Evolutionary conservation across 1,140 invertebrate genomes (phyloP), one percentile per base, ranked within the genome.

Genomic region (Hestina assimilis): DNA sequence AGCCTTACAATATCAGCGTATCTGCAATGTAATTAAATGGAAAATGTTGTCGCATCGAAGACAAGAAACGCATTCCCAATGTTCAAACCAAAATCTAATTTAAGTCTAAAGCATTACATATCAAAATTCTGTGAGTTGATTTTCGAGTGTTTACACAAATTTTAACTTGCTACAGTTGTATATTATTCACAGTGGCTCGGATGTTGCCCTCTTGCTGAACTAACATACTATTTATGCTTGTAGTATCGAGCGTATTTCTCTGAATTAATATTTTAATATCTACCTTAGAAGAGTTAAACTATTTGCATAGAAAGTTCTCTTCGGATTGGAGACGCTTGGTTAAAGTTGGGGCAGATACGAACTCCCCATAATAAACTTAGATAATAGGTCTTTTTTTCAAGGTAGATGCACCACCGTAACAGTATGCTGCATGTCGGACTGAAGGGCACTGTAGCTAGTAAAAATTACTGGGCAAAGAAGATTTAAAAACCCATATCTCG

Each of bases 11-110:
- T n/a, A n/a, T n/a, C n/a, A 33, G 20, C 43, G 19, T 11, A 9
- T 35, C 20, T 48, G 45, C 45, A 48, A 20, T 15, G 45, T 26
- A 24, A 8, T 46, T 8, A 35, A 48, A 48, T 23, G 11, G 28
- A 23, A 6, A 47, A 23, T 19, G 17, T 21, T 47, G 45, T 33
- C 28, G 8, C 29, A 23, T 4, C 21, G 21, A 47, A 21, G 9
- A 33, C 7, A 15, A 9, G 7, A 38, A 38, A 38, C 4, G 6
- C 19, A 17, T 19, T 35, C n/a, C n/a, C 5, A 38, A 15, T n/a
- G 7, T 12, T 14, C 33, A 38, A 19, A 7, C 15, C 1, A 38
- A 38, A 38, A 38, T 19, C 6, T 3, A 5, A 38, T 17, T 17
- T 38, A 38, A 14, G 15, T 0, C 2, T 8, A 5, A 9, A 3